Conservation (phyloP, 92 coral and sea anemone genomes). For the Isaurus tuberculatus region DNA sequence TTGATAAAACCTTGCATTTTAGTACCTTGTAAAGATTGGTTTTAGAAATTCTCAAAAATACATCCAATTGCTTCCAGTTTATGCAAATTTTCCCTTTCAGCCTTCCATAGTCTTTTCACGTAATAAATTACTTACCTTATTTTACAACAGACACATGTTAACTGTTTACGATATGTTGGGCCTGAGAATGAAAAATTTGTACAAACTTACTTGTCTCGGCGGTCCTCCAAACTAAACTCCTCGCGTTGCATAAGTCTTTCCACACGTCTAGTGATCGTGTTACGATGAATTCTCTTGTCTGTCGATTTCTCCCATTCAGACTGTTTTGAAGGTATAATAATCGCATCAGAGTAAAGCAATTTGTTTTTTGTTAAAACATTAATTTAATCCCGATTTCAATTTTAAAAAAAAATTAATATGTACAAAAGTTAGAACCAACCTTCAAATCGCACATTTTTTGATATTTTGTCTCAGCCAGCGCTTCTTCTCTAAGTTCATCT, state of each 20-base stretch:
- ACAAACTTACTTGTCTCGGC: constrained; percentile 81
- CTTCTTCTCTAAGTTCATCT: constrained; percentile 94
- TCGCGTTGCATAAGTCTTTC: constrained; percentile 90
- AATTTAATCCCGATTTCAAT: background rate
- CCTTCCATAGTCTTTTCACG: too few species aligned
- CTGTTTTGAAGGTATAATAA: constrained; percentile 34
- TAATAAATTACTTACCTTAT: too few species aligned
- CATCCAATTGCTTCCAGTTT: too few species aligned
- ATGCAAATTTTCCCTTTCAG: too few species aligned
- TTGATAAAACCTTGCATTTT: too few species aligned
- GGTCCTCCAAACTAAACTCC: constrained; percentile 84
- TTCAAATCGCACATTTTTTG: constrained; percentile 92
- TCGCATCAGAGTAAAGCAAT: background rate
- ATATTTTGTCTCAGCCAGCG: constrained; percentile 87
- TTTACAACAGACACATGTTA: background rate
- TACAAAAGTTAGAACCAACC: constrained; percentile 39
- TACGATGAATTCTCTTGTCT: constrained; percentile 89
- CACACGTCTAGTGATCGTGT: constrained; percentile 85
- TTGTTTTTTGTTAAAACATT: background rate
- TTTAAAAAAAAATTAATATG: background rate
- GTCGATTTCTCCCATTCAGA: constrained; percentile 98
- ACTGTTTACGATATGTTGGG: too few species aligned
- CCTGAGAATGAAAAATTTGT: background rate
- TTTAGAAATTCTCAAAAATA: too few species aligned
- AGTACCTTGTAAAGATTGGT: too few species aligned